Percentiles rank a stretch among this genome's conserved stretches.
These are phyloP conservation scores for Drosophila paulistorum DNA, from an alignment of 1,140 invertebrate species.

Conservation along the genomic window DNA sequence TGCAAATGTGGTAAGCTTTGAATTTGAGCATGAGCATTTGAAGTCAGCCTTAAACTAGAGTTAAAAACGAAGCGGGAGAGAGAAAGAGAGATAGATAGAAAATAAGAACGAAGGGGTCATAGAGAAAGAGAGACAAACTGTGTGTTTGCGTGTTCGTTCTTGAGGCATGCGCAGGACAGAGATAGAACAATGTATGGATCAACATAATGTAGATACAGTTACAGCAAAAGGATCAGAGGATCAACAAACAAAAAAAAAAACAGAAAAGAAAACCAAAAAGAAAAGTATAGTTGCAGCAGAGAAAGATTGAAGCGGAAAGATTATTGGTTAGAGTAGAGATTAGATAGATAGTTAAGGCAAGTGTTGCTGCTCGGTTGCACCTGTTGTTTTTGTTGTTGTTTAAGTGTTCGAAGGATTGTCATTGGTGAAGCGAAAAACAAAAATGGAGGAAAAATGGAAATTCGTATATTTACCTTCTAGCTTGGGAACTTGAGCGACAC, in stretches of 20 bases:
- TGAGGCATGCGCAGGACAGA: neutral
- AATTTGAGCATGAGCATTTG: neutral
- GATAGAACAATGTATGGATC: neutral
- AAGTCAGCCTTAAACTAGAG: conserved; percentile 1
- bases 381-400: conserved; percentile 19
- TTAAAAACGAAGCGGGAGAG: conserved; percentile 15
- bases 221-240: neutral
- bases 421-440: too few relatives aligned
- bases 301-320: neutral
- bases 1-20: neutral
- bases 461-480: conserved; percentile 68
- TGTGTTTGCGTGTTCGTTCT: neutral
- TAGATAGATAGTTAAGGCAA: conserved; percentile 13
- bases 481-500: conserved; percentile 44
- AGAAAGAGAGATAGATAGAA: neutral
- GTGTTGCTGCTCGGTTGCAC: conserved; percentile 40
- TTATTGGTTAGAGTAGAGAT: neutral
- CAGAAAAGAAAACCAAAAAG: too few relatives aligned
- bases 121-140: conserved; percentile 12
- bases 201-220: neutral
- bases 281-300: conserved; percentile 8
- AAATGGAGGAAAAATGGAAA: neutral
- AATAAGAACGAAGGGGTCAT: neutral
- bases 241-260: neutral
- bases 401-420: neutral